Base-by-base conservation (phyloP, 2,888 invertebrate genomes). In the Torymus tubicola region DNA sequence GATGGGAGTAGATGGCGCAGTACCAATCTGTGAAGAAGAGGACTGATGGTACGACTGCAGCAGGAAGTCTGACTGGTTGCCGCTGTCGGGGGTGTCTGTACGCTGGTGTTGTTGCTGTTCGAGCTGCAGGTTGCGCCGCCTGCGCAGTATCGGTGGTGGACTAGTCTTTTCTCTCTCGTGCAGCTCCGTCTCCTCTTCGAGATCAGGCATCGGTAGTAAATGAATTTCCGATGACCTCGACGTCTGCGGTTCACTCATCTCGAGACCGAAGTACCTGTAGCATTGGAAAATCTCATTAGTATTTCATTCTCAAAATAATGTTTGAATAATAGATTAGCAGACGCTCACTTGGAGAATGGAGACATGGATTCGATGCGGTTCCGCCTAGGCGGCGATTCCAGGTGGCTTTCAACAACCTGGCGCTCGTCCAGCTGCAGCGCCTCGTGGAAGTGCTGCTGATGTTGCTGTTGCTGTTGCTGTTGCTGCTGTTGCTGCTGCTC, bases 1-100 rank as follows among this genome's bases (percentile, higher is more conserved):
- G 68, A 97, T 95, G 0, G 97, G 97, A 0, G 97, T 96, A 14
- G 88, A 88, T 1, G 89, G 90, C 50, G 88, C 87, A 8, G 86
- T 88, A 18, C 85, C 86, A 2, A 84, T 78, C 42, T 85, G 83
- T 21, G 82, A 81, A 5, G 85, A 82, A 8, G 72, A 78, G n/a
- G 83, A 80, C 50, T 82, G 83, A 24, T 86, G 85, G 14, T 87
- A 87, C 8, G 73, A 80, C 13, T 86, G 85, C 60, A 87, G 64
- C 61, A 89, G 73, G 70, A 87, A 89, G 75, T 90, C 89, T 13
- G 89, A 87, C 31, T 90, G 88, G 81, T 87, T 87, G 8, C 87
- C 88, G 67, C 86, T 88, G 61, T 89, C 89, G 42, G 89, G 85
- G 0, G 87, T 86, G 14, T 89, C 88, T 31, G 86, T 87, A 61